Evolutionary conservation across 1,140 invertebrate genomes (phyloP), one percentile per base, ranked within the genome.

Genomic region (Parapsyche elsis): DNA sequence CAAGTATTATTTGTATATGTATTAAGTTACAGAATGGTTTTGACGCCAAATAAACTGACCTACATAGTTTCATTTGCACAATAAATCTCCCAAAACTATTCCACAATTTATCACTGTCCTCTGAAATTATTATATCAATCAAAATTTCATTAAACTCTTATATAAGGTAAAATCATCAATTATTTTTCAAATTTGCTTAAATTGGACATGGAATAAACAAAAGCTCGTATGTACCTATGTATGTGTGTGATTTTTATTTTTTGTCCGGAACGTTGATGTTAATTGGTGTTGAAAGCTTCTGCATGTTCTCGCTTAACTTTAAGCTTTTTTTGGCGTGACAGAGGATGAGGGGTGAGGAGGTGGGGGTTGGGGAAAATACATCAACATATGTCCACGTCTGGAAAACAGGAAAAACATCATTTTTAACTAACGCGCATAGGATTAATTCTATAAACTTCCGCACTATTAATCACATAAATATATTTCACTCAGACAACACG

Each of bases 361-460:
- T n/a, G n/a, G 49, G 16, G 10, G 10, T 53, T 12, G 4, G 21
- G 24, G 64, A 26, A 67, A 26, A 67, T 67, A 67, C 24, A 67
- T 67, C 64, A 67, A 67, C 64, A 23, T 67, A 67, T 23, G 64
- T 67, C 64, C 14, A 67, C 64, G 64, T 67, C 64, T 67, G 64
- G 24, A 67, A 67, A 67, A 67, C 64, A 67, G 64, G 64, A 67
- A 67, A 67, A 67, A 67, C 64, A 67, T 67, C 64, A 67, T 67
- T 67, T 67, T 67, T 67, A 67, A 67, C 64, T 19, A 67, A 67
- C 64, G 64, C 64, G 64, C 26, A 67, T 30, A 23, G 64, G 64
- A 67, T 67, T 67, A 67, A 67, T 67, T 67, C 64, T 67, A 67
- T 67, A 67, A 67, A 67, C 64, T 67, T 67, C 64, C 64, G 64